Evolutionary conservation across 2,797 vertebrate species (phyloP).

Genomic region (Diceros bicornis): DNA sequence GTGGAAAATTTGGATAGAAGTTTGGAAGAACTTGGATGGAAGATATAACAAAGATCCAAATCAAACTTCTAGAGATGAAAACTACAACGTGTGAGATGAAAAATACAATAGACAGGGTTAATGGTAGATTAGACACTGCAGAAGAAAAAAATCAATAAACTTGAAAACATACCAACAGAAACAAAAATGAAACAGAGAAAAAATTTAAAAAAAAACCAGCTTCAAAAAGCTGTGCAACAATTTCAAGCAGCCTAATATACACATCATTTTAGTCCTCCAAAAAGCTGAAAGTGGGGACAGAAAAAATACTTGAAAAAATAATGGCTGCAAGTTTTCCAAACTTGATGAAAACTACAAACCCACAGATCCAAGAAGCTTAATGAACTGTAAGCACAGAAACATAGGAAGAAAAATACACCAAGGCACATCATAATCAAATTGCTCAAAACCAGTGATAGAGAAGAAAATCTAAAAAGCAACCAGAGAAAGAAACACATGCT

Average conservation of each 20-base stretch:
- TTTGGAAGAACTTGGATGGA: neutral
- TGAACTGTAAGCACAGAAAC: neutral
- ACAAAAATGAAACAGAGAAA: neutral
- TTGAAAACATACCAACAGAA: neutral
- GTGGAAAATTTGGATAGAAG: neutral
- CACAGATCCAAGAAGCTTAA: neutral
- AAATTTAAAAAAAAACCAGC: neutral
- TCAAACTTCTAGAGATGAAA: neutral
- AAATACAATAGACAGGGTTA: neutral
- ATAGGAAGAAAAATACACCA: neutral
- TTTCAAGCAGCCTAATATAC: neutral
- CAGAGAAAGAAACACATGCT: neutral
- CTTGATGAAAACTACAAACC: neutral
- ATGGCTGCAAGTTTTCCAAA: neutral
- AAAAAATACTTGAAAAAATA: constrained; percentile 28
- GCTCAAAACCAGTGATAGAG: neutral
- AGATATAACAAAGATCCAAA: neutral
- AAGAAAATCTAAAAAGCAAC: neutral
- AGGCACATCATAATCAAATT: neutral
- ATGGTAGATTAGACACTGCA: neutral
- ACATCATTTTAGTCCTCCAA: neutral
- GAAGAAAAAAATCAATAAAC: neutral
- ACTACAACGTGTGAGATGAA: neutral
- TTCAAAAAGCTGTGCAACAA: neutral
- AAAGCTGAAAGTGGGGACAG: neutral